Evolutionary conservation across 2,113 vertebrate genomes (phyloP), one percentile per base, ranked within the genome.

Genomic region (Alligator sinensis): DNA sequence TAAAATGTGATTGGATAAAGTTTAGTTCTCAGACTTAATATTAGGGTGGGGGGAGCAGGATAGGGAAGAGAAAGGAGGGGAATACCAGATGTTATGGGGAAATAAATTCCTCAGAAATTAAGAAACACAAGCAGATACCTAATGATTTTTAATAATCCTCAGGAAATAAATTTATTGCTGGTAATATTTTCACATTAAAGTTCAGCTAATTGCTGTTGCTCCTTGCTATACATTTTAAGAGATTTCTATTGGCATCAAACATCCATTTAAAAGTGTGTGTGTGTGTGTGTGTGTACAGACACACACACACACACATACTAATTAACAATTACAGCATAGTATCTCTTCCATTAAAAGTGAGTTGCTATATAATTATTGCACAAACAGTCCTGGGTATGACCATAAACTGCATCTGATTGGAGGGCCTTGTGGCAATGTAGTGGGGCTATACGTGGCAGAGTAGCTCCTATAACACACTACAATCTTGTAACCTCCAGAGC

Each of bases 131-230:
- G 94, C 61, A 92, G 95, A 93, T 95, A 95, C 93, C 70, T 94
- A 92, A 95, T 89, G 75, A 83, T 30, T 93, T 94, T 92, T 91
- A 81, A 66, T 95, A 95, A 92, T 95, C 84, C 90, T n/a, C 11
- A 12, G 63, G 83, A 64, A 75, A 15, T 63, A 93, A 84, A 89
- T 94, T 95, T 93, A 64, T 75, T 77, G 14, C 87, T 82, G 66
- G 72, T 95, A 91, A 83, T 93, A 94, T 95, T 96, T 96, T 95
- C 90, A 90, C 82, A 96, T 84, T 95, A 94, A 95, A 96, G 87
- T 96, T 96, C 93, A 95, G 90, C 80, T 96, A 89, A 60, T 88
- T 22, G 82, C 83, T 94, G 58, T 93, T 94, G 61, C 85, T 93
- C 63, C 22, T 89, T 90, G 27, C 54, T 86, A 86, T 90, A 47